A percentile compares a stretch with the other conserved stretches of the same genome.
Evolutionary conservation across 1,140 invertebrate species (phyloP).

Genomic region (Eciton burchellii): DNA sequence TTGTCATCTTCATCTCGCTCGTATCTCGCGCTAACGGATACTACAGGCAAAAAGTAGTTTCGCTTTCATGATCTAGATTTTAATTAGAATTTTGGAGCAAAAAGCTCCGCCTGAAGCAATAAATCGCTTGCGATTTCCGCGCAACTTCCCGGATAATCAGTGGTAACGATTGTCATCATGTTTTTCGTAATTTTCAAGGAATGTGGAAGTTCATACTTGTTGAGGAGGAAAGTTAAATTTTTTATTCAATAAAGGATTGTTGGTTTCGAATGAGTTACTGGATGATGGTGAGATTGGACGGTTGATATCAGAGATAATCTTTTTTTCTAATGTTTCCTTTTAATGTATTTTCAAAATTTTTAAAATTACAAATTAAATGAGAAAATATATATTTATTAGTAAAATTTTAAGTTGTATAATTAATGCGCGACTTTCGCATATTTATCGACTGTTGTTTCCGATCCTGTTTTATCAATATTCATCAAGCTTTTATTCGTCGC

Average conservation of each 20-base stretch:
- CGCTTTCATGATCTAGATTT: slow-evolving; percentile 18
- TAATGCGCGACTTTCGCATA: too few species aligned
- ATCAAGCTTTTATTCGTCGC: too few species aligned
- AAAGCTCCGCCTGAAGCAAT: not conserved
- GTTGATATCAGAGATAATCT: too few species aligned
- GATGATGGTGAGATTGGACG: too few species aligned
- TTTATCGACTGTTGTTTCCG: too few species aligned
- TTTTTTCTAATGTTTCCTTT: not conserved
- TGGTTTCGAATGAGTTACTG: too few species aligned
- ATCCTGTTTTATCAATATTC: not conserved
- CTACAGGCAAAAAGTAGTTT: not conserved
- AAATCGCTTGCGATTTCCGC: too few species aligned
- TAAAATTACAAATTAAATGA: not conserved
- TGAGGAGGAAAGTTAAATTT: too few species aligned
- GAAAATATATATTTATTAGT: not conserved
- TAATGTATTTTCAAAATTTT: not conserved
- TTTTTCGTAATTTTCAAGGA: not conserved
- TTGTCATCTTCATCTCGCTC: not conserved
- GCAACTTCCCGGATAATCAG: not conserved
- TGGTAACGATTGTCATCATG: not conserved
- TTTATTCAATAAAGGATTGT: too few species aligned
- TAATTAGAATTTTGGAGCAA: slow-evolving; percentile 35
- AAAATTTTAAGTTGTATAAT: too few species aligned
- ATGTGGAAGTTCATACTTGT: not conserved
- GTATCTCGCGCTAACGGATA: not conserved